A percentile compares a stretch with the other conserved stretches of the same genome.
These are phyloP conservation scores for Nemopilema nomurai DNA, from an alignment of 30 jellyfish, hydroid and myxozoan genomes.

Conservation along the genomic window DNA sequence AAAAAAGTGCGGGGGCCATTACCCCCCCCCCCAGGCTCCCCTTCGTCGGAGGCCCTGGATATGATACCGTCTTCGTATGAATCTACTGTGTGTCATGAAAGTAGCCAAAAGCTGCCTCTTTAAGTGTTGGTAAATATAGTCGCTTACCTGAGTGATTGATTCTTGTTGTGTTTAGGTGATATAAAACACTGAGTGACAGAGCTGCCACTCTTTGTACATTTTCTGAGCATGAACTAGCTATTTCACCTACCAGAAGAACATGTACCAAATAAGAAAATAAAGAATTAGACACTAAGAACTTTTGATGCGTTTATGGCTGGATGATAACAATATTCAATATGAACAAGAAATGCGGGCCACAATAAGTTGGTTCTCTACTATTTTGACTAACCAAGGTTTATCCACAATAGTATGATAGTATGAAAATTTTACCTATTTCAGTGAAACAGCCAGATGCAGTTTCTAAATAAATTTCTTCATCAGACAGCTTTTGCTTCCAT, in stretches of 20 bases:
- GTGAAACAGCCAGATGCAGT: slow-evolving; percentile 34
- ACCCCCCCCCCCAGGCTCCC: too few relatives aligned
- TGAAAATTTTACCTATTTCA: slow-evolving; percentile 41
- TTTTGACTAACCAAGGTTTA: too few relatives aligned
- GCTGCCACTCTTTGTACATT: slow-evolving; percentile 60
- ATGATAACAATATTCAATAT: not conserved
- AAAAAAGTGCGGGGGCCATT: too few relatives aligned
- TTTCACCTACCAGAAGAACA: slow-evolving; percentile 26
- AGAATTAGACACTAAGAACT: not conserved
- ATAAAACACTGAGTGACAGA: slow-evolving; percentile 32
- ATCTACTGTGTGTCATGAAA: too few relatives aligned
- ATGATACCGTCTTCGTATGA: too few relatives aligned
- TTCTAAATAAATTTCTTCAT: slow-evolving; percentile 49
- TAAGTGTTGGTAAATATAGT: too few relatives aligned
- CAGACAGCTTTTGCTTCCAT: slow-evolving; percentile 56
- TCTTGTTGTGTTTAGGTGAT: slow-evolving; percentile 15
- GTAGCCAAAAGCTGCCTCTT: too few relatives aligned
- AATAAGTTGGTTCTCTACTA: too few relatives aligned
- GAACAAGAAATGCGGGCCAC: too few relatives aligned
- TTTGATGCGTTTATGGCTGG: not conserved
- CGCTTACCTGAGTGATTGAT: slow-evolving; percentile 11
- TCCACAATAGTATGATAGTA: too few relatives aligned
- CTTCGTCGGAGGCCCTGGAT: too few relatives aligned
- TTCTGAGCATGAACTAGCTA: slow-evolving; percentile 44
- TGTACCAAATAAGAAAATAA: too few relatives aligned